Conservation (phyloP, 2,113 vertebrate species). For the Chroicocephalus ridibundus region DNA sequence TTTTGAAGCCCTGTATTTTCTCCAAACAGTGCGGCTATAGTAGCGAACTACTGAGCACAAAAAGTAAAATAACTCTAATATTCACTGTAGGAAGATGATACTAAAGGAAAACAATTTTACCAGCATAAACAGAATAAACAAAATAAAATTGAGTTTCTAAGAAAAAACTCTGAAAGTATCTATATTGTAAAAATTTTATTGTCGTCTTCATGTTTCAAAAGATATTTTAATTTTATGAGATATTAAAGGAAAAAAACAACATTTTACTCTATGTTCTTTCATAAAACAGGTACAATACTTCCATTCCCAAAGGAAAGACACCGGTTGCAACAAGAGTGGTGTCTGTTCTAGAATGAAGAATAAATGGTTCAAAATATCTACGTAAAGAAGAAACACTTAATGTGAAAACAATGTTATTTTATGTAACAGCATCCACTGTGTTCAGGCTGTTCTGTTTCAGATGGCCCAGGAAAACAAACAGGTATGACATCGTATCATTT, state of each 20-base stretch:
- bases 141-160: background rate
- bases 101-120: background rate
- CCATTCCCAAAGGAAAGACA: slow-evolving; percentile 50
- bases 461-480: background rate
- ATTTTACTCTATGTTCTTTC: slow-evolving; percentile 50
- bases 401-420: background rate
- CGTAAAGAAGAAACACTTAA: slow-evolving; percentile 26
- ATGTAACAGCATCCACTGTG: background rate
- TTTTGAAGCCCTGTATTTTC: background rate
- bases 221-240: background rate
- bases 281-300: slow-evolving; percentile 50
- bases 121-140: background rate
- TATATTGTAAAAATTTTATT: background rate
- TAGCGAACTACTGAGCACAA: background rate
- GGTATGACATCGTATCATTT: background rate
- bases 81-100: background rate
- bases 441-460: background rate
- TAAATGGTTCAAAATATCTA: slow-evolving; percentile 45
- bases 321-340: slow-evolving; percentile 23
- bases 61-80: background rate
- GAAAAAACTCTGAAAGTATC: background rate
- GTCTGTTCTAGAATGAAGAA: slow-evolving; percentile 35
- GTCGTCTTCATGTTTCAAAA: background rate
- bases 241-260: background rate
- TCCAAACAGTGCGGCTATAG: background rate